Base-by-base conservation (phyloP, 2,797 vertebrate species). In the Enteromius argenteus region DNA sequence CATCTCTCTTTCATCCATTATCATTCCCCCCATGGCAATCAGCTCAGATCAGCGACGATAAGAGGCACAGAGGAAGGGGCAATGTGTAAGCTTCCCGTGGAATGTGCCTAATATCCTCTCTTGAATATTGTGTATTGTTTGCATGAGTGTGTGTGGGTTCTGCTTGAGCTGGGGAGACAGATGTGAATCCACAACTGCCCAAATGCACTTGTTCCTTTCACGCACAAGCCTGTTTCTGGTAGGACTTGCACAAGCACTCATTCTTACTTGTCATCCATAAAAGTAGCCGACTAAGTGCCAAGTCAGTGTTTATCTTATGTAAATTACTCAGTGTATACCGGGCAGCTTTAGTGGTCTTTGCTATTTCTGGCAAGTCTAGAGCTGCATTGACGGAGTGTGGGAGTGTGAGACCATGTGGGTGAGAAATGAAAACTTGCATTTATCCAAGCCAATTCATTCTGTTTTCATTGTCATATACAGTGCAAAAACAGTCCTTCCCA, bases 31-130 rank as follows among this genome's bases (percentile, higher is more conserved):
- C 85, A 81, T 86, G 80, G 80, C 86, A 93, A 94, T 95, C 91
- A 93, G 90, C 68, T 67, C 21, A 84, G 90, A 94, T 94, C 88
- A 89, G 91, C 66, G 3, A 66, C 86, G 88, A 92, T 90, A 92
- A 93, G 92, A 95, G 94, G 90, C 90, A 85, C 67, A 79, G 90
- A 83, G 91, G 91, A 93, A 91, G 90, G 92, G 90, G 90, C 86
- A 80, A 90, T 21, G 89, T 79, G 87, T 92, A 94, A 94, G 94
- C 93, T 94, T 95, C 93, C 94, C 90, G 86, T 90, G 93, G 91
- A 93, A 94, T 93, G 91, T 84, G 77, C 72, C 83, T 46, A 46
- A 72, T 87, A 58, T 72, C 87, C 88, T 90, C 88, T 89, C 89
- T 84, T 90, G 86, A 83, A 86, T 90, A 90, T 86, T 82, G 79